These are phyloP conservation scores for Heliopora coerulea DNA, from an alignment of 92 coral and sea anemone genomes.

Conservation along the genomic window DNA sequence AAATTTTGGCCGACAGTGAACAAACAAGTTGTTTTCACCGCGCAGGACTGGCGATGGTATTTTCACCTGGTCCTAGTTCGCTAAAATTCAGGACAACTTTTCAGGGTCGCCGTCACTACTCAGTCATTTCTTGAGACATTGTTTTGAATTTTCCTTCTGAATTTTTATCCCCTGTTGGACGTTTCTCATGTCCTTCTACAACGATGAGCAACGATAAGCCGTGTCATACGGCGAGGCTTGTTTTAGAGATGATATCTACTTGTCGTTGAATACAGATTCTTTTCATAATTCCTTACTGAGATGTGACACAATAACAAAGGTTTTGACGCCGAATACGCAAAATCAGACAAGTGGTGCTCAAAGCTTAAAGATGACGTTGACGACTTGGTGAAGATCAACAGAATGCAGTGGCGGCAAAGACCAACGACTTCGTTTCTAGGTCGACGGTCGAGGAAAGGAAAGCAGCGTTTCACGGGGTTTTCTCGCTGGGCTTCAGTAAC, in stretches of 20 bases:
- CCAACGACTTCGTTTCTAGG: background rate
- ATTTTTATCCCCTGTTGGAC: too few species aligned
- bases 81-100: too few species aligned
- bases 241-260: constrained; percentile 38
- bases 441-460: background rate
- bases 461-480: background rate
- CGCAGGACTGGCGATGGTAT: too few species aligned
- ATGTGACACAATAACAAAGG: background rate
- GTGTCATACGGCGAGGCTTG: constrained; percentile 21
- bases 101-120: too few species aligned
- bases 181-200: too few species aligned
- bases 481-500: background rate
- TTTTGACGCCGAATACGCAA: background rate
- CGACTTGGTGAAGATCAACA: background rate
- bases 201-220: background rate
- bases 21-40: constrained; percentile 3
- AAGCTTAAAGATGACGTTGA: background rate
- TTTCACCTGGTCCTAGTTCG: too few species aligned
- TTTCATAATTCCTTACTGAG: constrained; percentile 28
- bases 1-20: background rate
- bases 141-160: too few species aligned
- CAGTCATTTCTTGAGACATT: too few species aligned
- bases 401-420: background rate
- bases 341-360: background rate
- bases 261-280: constrained; percentile 32